These are phyloP conservation scores for Nymphalis io DNA, from an alignment of 1,140 invertebrate species.

Conservation along the genomic window DNA sequence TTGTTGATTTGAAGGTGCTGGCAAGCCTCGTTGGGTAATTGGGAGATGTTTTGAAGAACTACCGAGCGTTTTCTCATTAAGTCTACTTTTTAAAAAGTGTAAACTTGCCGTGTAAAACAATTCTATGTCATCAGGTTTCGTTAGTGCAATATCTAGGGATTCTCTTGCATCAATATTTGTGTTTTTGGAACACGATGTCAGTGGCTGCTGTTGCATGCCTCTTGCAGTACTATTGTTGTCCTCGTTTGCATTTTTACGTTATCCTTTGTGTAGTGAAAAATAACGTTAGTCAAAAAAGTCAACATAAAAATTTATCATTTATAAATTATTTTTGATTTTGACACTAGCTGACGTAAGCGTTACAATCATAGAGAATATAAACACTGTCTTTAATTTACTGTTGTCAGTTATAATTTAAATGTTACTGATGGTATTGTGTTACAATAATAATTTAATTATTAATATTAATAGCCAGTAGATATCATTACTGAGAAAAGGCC, in stretches of 20 bases:
- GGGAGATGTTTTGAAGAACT: slow-evolving; percentile 32
- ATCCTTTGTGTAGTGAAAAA: neutral
- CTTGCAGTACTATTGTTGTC: slow-evolving; percentile 5
- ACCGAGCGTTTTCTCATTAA: slow-evolving; percentile 52
- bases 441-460: no score
- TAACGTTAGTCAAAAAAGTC: neutral
- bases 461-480: no score
- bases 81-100: slow-evolving; percentile 60
- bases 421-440: no score
- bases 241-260: slow-evolving; percentile 28
- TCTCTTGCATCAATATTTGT: slow-evolving; percentile 8
- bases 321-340: slow-evolving; percentile 1
- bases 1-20: slow-evolving; percentile 20
- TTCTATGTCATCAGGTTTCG: slow-evolving; percentile 53
- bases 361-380: neutral
- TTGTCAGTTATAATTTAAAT: no score
- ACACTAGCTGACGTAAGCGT: neutral
- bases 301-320: slow-evolving; percentile 5
- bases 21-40: slow-evolving; percentile 48
- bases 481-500: no score
- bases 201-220: slow-evolving; percentile 32
- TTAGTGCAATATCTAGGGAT: slow-evolving; percentile 38
- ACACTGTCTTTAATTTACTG: neutral
- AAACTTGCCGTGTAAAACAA: slow-evolving; percentile 65
- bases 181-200: slow-evolving; percentile 29